Evolutionary conservation across 2,797 vertebrate species (phyloP).

Genomic region (Lutjanus campechanus): DNA sequence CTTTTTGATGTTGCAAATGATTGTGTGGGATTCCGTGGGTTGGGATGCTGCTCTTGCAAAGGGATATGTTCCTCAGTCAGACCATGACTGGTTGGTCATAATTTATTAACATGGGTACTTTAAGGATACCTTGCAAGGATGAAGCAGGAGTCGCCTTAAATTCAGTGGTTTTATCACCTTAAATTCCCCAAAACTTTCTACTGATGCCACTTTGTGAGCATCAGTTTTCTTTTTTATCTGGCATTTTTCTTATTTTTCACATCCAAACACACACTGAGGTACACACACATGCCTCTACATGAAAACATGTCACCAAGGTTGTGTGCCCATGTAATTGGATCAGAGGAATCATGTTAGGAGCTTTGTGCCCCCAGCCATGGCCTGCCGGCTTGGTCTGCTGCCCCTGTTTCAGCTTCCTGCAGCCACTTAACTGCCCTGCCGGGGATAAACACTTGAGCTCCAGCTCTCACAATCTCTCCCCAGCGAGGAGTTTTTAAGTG

Average conservation of each 20-base stretch:
- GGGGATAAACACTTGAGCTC: conserved; percentile 31
- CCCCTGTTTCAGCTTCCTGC: conserved; percentile 44
- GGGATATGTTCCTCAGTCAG: neutral
- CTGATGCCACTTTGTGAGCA: neutral
- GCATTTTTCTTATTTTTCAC: neutral
- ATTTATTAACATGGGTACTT: neutral
- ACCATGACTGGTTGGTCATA: neutral
- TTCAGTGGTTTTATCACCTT: neutral
- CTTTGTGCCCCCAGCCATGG: conserved; percentile 58
- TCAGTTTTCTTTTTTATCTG: conserved; percentile 1
- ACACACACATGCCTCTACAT: conserved; percentile 9
- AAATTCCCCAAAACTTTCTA: neutral
- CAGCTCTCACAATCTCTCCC: conserved; percentile 21
- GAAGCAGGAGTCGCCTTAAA: neutral
- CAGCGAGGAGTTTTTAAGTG: conserved; percentile 20
- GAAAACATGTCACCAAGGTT: conserved; percentile 46
- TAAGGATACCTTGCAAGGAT: neutral
- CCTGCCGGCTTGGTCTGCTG: conserved; percentile 47
- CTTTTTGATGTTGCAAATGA: conserved; percentile 5
- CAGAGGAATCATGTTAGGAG: conserved; percentile 71
- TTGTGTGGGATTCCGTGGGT: neutral
- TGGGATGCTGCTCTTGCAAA: neutral
- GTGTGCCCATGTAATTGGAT: conserved; percentile 74
- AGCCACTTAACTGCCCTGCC: conserved; percentile 41
- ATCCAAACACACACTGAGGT: neutral